Conservation (phyloP, 2,797 vertebrate species). For the Chelon auratus region DNA sequence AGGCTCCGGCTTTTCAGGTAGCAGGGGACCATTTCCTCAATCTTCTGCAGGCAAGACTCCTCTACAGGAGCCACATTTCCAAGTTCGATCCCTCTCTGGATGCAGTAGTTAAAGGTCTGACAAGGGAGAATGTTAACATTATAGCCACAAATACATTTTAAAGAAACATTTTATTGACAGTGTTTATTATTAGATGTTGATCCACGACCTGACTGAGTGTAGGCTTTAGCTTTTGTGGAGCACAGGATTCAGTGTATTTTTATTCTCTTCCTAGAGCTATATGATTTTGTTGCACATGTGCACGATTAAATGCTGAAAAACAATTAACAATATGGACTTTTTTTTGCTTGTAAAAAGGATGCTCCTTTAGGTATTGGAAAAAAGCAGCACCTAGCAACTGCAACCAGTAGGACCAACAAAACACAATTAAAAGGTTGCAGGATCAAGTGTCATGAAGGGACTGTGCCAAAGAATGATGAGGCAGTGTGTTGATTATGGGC, state of each 20-base stretch:
- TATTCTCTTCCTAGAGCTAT: neutral
- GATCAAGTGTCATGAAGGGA: conserved; percentile 19
- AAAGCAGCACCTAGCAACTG: conserved; percentile 15
- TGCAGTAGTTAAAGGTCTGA: conserved; percentile 88
- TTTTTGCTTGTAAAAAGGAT: neutral
- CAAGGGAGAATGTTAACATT: conserved; percentile 3
- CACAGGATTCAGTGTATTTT: neutral
- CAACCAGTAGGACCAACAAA: conserved; percentile 28
- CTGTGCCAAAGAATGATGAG: neutral
- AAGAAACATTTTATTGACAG: neutral
- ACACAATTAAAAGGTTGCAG: neutral
- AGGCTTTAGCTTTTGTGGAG: neutral
- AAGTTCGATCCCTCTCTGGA: conserved; percentile 86
- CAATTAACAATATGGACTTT: neutral
- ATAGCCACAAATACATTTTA: neutral
- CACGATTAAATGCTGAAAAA: neutral
- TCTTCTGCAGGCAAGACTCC: conserved; percentile 86
- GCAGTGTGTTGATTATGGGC: neutral
- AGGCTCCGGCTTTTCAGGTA: conserved; percentile 77
- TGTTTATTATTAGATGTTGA: neutral
- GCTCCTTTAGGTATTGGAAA: neutral
- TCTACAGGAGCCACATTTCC: conserved; percentile 86
- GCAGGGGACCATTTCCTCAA: conserved; percentile 82
- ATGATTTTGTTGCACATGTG: neutral
- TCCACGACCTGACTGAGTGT: neutral